phyloP scores from a whole-genome alignment of 2,797 vertebrate species.

The Sciurus carolinensis region DNA sequence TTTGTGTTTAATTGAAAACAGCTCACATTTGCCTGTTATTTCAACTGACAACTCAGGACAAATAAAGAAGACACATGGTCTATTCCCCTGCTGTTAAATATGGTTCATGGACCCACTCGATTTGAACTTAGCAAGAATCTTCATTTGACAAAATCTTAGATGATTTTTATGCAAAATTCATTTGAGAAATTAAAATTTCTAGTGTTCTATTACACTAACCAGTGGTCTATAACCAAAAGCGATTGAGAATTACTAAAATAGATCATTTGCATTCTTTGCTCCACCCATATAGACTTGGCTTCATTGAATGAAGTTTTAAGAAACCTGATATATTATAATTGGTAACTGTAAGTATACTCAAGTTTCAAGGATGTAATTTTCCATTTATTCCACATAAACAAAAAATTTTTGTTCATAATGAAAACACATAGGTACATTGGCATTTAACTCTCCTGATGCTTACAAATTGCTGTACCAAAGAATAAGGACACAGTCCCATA shows the following conservation, averaged over 20 bases:
- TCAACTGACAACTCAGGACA: neutral
- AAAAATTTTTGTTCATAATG: constrained; percentile 44
- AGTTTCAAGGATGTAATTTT: constrained; percentile 74
- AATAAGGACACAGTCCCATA: neutral
- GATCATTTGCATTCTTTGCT: neutral
- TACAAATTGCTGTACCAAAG: constrained; percentile 2
- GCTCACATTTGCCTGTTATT: neutral
- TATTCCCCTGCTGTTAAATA: neutral
- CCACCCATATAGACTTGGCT: neutral
- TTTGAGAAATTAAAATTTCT: constrained; percentile 10
- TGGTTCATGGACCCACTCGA: neutral
- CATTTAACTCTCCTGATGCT: constrained; percentile 57
- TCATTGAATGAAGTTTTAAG: constrained; percentile 57
- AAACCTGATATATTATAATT: constrained; percentile 63
- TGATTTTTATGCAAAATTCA: neutral
- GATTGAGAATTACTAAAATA: neutral
- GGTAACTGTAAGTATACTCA: constrained; percentile 57
- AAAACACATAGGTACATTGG: constrained; percentile 43
- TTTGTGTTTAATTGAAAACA: constrained; percentile 7
- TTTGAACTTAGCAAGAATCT: neutral
- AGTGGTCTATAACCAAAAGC: neutral
- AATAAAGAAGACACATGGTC: neutral
- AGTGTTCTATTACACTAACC: neutral
- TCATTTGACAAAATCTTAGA: constrained; percentile 10
- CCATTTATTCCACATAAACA: constrained; percentile 51